Evolutionary conservation across 2,888 invertebrate genomes (phyloP).

Genomic region (Dasysyrphus tricinctus): DNA sequence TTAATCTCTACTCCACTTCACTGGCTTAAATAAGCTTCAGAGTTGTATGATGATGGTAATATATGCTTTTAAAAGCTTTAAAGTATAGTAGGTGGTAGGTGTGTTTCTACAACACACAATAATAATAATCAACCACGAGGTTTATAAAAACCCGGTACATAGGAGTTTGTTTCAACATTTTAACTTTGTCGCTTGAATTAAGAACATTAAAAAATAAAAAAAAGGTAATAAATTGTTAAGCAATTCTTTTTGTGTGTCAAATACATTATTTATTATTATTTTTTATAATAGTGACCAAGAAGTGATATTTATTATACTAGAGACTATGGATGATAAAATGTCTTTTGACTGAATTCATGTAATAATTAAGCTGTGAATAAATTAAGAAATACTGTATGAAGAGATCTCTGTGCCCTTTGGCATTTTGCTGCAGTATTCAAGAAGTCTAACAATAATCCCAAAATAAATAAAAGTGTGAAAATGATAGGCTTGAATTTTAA

Average conservation of each 20-base stretch:
- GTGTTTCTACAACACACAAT: constrained; percentile 34
- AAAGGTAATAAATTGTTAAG: constrained; percentile 42
- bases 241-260: constrained; percentile 3
- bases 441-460: not conserved
- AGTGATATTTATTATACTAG: not conserved
- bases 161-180: constrained; percentile 44
- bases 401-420: not conserved
- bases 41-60: not conserved
- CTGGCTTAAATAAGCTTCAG: constrained; percentile 39
- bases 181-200: constrained; percentile 53
- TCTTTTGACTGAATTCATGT: not conserved
- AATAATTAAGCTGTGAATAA: not conserved
- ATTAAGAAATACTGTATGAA: not conserved
- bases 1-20: not conserved
- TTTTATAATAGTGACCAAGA: not conserved
- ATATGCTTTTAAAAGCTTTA: constrained; percentile 42
- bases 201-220: constrained; percentile 35
- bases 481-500: too few relatives aligned
- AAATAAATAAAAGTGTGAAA: not conserved
- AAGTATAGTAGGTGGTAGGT: not conserved
- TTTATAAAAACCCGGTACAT: constrained; percentile 65
- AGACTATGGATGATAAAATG: not conserved
- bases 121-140: constrained; percentile 8
- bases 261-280: not conserved
- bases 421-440: not conserved